Evolutionary conservation across 2,888 invertebrate genomes (phyloP).

Genomic region (Cyrtodaria siliqua): DNA sequence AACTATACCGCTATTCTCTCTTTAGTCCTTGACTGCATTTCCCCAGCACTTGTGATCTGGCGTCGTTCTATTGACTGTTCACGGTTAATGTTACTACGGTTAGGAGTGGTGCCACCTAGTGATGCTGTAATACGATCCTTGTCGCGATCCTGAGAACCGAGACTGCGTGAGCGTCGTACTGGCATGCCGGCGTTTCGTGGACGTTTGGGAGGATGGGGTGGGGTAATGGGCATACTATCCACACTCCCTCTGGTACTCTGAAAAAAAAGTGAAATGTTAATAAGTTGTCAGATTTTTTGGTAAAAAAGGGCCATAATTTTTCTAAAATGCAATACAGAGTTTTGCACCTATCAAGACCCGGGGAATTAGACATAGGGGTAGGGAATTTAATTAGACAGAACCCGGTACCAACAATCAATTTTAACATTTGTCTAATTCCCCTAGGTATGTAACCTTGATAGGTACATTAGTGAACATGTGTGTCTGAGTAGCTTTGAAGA

Average conservation of each 20-base stretch:
- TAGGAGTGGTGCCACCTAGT: slow-evolving; percentile 17
- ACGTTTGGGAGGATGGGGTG: slow-evolving; percentile 80
- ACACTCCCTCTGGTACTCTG: slow-evolving; percentile 69
- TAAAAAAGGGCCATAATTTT: no score
- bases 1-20: slow-evolving; percentile 76
- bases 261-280: no score
- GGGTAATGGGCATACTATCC: slow-evolving; percentile 76
- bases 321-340: no score
- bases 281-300: no score
- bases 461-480: no score
- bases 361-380: no score
- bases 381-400: no score
- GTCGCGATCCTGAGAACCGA: slow-evolving; percentile 71
- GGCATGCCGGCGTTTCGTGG: slow-evolving; percentile 75
- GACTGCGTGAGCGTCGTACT: slow-evolving; percentile 75
- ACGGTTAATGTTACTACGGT: not conserved
- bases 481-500: no score
- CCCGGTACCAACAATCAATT: no score
- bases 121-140: slow-evolving; percentile 36
- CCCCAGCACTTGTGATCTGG: slow-evolving; percentile 71
- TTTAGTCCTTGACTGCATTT: slow-evolving; percentile 62
- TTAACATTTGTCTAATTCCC: no score
- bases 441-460: no score
- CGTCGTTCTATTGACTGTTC: slow-evolving; percentile 43
- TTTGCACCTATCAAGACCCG: no score